These are phyloP conservation scores for Butastur rufipennis DNA, from an alignment of 2,113 vertebrate genomes.

Conservation along the genomic window DNA sequence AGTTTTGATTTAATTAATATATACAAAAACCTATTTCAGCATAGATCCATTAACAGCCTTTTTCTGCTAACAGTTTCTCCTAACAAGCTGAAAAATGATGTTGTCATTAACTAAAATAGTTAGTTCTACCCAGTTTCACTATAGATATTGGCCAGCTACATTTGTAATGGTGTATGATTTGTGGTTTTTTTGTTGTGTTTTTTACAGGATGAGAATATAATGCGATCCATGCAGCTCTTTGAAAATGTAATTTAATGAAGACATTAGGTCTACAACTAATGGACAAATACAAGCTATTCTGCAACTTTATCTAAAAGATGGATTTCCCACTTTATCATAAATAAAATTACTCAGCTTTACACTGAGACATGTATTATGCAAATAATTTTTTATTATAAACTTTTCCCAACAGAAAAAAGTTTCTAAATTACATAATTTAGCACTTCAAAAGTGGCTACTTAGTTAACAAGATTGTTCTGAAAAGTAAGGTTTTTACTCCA, in stretches of 20 bases:
- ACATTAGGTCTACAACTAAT: slow-evolving; percentile 41
- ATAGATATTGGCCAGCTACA: not conserved
- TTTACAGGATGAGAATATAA: slow-evolving; percentile 96
- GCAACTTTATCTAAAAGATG: slow-evolving; percentile 59
- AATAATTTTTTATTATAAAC: slow-evolving; percentile 70
- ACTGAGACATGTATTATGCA: slow-evolving; percentile 78
- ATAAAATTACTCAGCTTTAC: slow-evolving; percentile 75
- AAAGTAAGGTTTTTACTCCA: slow-evolving; percentile 23
- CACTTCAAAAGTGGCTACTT: slow-evolving; percentile 16
- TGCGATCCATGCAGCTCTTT: slow-evolving; percentile 99
- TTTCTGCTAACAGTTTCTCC: not conserved
- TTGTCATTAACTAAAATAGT: not conserved
- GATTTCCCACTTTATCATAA: slow-evolving; percentile 76
- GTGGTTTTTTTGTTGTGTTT: slow-evolving; percentile 3
- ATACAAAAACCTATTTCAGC: not conserved
- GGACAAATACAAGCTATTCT: slow-evolving; percentile 58
- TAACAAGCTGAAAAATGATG: not conserved
- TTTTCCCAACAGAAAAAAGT: not conserved
- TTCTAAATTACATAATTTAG: slow-evolving; percentile 39
- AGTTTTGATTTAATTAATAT: not conserved
- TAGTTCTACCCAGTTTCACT: not conserved
- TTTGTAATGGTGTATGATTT: not conserved
- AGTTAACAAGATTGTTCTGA: slow-evolving; percentile 8
- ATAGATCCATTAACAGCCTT: not conserved
- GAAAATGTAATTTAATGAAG: slow-evolving; percentile 94